phyloP scores from a whole-genome alignment of 1,140 invertebrate species.

The Aphaenogaster ashmeadi region DNA sequence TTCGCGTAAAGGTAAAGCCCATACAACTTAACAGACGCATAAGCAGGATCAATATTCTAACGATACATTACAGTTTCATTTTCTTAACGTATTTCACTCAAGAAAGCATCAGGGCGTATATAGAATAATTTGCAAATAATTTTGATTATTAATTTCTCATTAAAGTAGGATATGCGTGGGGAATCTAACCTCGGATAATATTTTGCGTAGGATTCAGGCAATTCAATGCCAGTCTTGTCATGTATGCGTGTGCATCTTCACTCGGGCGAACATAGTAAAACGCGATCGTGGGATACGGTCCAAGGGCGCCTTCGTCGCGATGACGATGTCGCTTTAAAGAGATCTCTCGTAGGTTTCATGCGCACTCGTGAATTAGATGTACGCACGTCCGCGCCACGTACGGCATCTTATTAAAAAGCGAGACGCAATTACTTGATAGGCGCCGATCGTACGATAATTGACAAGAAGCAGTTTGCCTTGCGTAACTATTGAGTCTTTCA shows the following conservation, averaged over 20 bases:
- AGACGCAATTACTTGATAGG: conserved; percentile 14
- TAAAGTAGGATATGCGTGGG: neutral
- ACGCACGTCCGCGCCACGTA: conserved; percentile 15
- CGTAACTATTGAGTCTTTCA: conserved; percentile 25
- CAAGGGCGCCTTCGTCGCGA: conserved; percentile 33
- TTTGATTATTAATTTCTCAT: conserved; percentile 1
- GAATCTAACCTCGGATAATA: neutral
- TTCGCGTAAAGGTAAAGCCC: neutral
- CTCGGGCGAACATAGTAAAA: conserved; percentile 13
- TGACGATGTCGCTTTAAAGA: conserved; percentile 23
- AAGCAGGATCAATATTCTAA: neutral
- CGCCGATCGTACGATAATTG: conserved; percentile 20
- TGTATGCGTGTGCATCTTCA: conserved; percentile 18
- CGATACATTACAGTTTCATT: neutral
- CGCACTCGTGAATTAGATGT: neutral
- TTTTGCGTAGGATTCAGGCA: neutral
- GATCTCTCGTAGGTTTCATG: neutral
- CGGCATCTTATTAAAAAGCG: conserved; percentile 8
- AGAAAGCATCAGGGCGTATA: neutral
- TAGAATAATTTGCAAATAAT: neutral
- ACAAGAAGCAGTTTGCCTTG: neutral
- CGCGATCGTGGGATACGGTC: conserved; percentile 39
- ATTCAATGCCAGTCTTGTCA: neutral
- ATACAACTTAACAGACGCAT: neutral
- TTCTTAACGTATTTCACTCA: neutral